Evolutionary conservation across 2,888 invertebrate species (phyloP).

Genomic region (Microplitis deprimator): DNA sequence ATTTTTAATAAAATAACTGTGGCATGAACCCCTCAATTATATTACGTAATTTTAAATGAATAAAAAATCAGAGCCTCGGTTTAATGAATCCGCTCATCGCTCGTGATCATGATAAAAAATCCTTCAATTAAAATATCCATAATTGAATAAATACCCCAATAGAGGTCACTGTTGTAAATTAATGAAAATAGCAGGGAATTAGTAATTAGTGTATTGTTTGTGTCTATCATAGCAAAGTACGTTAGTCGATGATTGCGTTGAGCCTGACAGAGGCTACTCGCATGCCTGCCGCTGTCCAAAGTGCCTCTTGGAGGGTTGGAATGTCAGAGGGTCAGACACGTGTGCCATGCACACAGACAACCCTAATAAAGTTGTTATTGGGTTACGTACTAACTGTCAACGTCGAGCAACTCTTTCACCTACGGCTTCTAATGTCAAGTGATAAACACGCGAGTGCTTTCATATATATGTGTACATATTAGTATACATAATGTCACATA

Average conservation of each 20-base stretch:
- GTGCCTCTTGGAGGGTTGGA: slow-evolving; percentile 38
- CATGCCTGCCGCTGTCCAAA: slow-evolving; percentile 17
- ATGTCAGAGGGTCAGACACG: slow-evolving; percentile 56
- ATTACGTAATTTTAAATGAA: too few species aligned
- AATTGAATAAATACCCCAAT: too few species aligned
- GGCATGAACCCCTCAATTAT: too few species aligned
- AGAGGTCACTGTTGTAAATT: too few species aligned
- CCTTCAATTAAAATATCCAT: too few species aligned
- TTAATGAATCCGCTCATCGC: too few species aligned
- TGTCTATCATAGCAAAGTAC: slow-evolving; percentile 5
- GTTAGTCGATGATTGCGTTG: slow-evolving; percentile 35
- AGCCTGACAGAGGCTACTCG: slow-evolving; percentile 28
- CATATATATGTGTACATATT: too few species aligned
- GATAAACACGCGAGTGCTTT: slow-evolving; percentile 11
- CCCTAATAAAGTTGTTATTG: slow-evolving; percentile 57
- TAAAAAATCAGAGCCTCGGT: too few species aligned
- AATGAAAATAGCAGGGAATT: slow-evolving; percentile 36
- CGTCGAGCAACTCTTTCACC: slow-evolving; percentile 4
- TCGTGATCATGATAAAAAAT: too few species aligned
- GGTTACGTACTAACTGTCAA: slow-evolving; percentile 35
- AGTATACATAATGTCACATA: too few species aligned
- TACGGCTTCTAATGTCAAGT: neutral
- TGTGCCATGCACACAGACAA: slow-evolving; percentile 52
- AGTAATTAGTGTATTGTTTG: slow-evolving; percentile 45
- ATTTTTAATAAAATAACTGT: too few species aligned